Evolutionary conservation across 2,113 vertebrate species (phyloP).

Genomic region (Sus scrofa): T2T-Sscrofa CM000827.6:94663501-94664000

Average conservation of each 20-base stretch:
- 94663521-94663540: conserved; percentile 70
- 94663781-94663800: neutral
- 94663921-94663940: conserved; percentile 22
- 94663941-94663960: neutral
- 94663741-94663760: neutral
- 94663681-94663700: neutral
- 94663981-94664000: neutral
- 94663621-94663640: neutral
- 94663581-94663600: conserved; percentile 65
- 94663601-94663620: conserved; percentile 19
- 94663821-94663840: neutral
- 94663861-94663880: conserved; percentile 2
- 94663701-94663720: neutral
- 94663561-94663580: conserved; percentile 78
- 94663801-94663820: neutral
- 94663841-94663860: neutral
- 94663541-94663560: conserved; percentile 77
- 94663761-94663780: neutral
- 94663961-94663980: conserved; percentile 8
- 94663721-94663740: neutral
- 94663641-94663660: neutral
- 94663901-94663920: neutral
- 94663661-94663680: neutral
- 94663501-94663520: neutral
- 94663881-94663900: neutral